Evolutionary conservation across 2,797 vertebrate genomes (phyloP), one percentile per base, ranked within the genome.

Genomic region (Liasis olivaceus): DNA sequence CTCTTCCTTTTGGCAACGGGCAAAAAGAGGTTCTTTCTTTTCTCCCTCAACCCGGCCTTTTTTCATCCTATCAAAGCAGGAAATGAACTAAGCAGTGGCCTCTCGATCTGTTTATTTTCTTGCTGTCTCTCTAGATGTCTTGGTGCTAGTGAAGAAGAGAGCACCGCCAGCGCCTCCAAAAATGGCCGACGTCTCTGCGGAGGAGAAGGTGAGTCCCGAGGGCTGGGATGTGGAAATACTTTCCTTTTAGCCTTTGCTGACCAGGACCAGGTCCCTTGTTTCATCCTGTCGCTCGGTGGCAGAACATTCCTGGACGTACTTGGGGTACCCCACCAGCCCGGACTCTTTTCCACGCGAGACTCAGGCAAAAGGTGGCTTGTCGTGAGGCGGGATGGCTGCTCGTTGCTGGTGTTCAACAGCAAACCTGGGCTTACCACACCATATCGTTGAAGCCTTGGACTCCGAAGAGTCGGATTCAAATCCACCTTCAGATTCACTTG

Each of bases 81-180:
- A 17, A 42, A 42, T 77, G 0, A 47, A 24, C 17, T 8, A 36
- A 77, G 72, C 7, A 7, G 3, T 2, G 36, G 9, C 36, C 11
- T 24, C 72, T 11, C 17, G 2, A 42, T 47, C 72, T 20, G 4
- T 24, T 47, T 22, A 2, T 81, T 20, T 77, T 11, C 36, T 24
- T 81, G 36, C 59, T 24, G 17, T 87, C 85, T 60, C 89, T 54
- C n/a, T 58, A 99, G 99, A 99, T 91, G 98, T 99, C 92, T 93
- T 99, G 93, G 95, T 99, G 95, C 96, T 99, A 93, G 97, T 99
- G 91, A 99, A 98, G 97, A 99, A 98, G 97, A 98, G 99, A n/a
- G 98, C 98, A 0, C 98, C 98, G 0, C 97, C 98, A 0, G 98
- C 98, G 0, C 98, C 98, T 85, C 98, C 98, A 47, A 99, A 99